These are phyloP conservation scores for Parotocinclus haroldoi DNA, from an alignment of 2,797 vertebrate genomes.

Conservation along the genomic window DNA sequence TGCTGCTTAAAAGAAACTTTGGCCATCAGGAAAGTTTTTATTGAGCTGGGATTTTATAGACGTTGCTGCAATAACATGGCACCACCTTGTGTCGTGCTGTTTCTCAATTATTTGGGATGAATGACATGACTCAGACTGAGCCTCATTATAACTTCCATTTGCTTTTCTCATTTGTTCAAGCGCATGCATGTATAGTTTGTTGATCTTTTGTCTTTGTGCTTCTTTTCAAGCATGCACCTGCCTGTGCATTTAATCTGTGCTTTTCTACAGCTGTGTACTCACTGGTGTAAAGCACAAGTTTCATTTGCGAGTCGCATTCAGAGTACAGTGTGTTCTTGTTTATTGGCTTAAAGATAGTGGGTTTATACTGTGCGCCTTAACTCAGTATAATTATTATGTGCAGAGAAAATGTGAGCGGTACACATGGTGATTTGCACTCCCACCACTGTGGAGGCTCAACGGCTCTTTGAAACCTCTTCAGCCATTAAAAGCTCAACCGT, in stretches of 20 bases:
- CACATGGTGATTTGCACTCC: constrained; percentile 1
- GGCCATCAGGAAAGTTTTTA: too few species aligned
- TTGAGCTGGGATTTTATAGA: too few species aligned
- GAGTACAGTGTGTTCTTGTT: constrained; percentile 10
- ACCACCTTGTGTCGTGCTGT: not conserved
- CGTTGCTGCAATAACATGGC: not conserved
- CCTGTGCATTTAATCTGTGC: constrained; percentile 12
- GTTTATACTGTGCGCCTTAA: not conserved
- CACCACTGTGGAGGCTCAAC: constrained; percentile 10
- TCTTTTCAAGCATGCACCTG: constrained; percentile 24
- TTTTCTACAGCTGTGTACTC: constrained; percentile 14
- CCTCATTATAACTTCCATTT: constrained; percentile 3
- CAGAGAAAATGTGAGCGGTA: constrained; percentile 11
- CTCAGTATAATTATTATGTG: constrained; percentile 21
- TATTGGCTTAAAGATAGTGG: constrained; percentile 1
- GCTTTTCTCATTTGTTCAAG: constrained; percentile 19
- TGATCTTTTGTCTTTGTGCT: constrained; percentile 29
- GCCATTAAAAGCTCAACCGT: not conserved
- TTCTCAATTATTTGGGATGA: not conserved
- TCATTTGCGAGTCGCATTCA: not conserved
- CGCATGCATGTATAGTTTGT: constrained; percentile 19
- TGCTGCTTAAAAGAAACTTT: too few species aligned
- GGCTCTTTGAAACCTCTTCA: constrained; percentile 21
- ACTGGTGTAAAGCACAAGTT: not conserved
- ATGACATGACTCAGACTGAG: not conserved